These are phyloP conservation scores for Bradysia coprophila DNA, from an alignment of 1,140 invertebrate species.

Conservation along the genomic window DNA sequence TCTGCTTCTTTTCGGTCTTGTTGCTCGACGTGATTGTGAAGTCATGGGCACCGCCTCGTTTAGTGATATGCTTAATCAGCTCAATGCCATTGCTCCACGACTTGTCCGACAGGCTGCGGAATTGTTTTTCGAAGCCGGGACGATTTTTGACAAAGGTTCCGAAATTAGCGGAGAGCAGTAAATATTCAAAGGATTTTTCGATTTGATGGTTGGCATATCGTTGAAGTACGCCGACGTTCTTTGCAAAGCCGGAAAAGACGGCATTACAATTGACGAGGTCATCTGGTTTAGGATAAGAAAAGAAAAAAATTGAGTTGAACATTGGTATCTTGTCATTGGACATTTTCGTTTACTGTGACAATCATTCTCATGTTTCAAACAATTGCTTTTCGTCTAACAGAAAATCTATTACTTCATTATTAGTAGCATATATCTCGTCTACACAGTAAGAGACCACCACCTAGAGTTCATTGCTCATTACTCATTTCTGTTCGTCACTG, in stretches of 20 bases:
- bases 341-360: too few species aligned
- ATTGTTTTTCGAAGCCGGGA: constrained; percentile 54
- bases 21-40: constrained; percentile 2
- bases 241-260: constrained; percentile 9
- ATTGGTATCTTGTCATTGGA: too few species aligned
- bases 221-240: constrained; percentile 9
- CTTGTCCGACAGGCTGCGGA: constrained; percentile 49
- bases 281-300: too few species aligned
- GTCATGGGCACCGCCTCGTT: constrained; percentile 34
- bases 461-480: too few species aligned
- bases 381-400: too few species aligned
- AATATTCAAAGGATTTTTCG: constrained; percentile 46
- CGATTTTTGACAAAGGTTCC: constrained; percentile 57
- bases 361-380: too few species aligned
- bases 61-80: constrained; percentile 53
- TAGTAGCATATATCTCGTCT: too few species aligned
- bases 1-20: constrained; percentile 2
- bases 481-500: too few species aligned
- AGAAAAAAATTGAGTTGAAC: neutral
- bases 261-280: neutral
- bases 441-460: too few species aligned
- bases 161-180: constrained; percentile 56
- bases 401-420: too few species aligned
- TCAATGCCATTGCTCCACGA: constrained; percentile 54
- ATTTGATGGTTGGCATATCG: constrained; percentile 44